Evolutionary conservation across 1,140 invertebrate genomes (phyloP).

Genomic region (Cydia pomonella): DNA sequence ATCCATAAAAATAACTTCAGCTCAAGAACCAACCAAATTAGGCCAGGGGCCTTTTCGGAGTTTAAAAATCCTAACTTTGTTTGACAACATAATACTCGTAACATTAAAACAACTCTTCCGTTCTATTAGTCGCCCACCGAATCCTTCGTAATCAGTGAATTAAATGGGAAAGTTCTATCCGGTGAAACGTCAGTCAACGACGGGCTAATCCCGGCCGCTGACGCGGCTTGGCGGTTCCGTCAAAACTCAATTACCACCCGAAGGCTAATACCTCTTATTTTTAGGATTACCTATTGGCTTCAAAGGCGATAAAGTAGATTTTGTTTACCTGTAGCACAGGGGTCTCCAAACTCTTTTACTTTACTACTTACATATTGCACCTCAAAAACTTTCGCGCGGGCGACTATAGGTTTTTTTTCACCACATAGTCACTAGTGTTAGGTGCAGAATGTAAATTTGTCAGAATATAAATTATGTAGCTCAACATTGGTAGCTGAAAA

Average conservation of each 20-base stretch:
- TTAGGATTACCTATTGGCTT: constrained; percentile 3
- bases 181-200: background rate
- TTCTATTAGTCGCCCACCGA: background rate
- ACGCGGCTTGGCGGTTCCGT: background rate
- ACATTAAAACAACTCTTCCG: background rate
- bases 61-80: background rate
- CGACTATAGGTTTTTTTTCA: too few relatives aligned
- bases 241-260: background rate
- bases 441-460: too few relatives aligned
- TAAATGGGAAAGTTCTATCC: background rate
- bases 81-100: background rate
- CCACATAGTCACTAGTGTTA: too few relatives aligned
- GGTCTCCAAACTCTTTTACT: too few relatives aligned
- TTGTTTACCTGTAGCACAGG: too few relatives aligned
- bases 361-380: too few relatives aligned
- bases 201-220: background rate
- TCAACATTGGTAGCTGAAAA: too few relatives aligned
- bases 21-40: too few relatives aligned
- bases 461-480: too few relatives aligned
- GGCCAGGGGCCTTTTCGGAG: too few relatives aligned
- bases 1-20: background rate
- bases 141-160: background rate
- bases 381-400: too few relatives aligned
- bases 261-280: background rate
- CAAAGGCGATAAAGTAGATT: background rate